Conservation (phyloP, 2,888 invertebrate genomes). For the Eupithecia subumbrata region DNA sequence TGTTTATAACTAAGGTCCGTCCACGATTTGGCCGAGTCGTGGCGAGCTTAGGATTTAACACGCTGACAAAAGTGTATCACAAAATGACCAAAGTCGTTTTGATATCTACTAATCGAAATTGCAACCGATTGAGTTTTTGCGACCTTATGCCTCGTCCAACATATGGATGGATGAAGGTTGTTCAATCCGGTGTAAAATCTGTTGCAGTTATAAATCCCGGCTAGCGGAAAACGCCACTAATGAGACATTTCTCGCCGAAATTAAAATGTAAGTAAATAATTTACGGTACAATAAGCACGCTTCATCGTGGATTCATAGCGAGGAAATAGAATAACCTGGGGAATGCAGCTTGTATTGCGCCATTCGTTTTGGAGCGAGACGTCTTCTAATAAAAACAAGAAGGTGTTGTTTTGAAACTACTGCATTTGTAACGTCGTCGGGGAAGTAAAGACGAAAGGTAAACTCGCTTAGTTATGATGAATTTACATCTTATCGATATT, state of each 20-base stretch:
- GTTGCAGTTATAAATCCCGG: constrained; percentile 41
- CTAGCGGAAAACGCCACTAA: constrained; percentile 47
- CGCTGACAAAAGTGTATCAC: too few species aligned
- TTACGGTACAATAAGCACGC: constrained; percentile 53
- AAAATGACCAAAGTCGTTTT: background rate
- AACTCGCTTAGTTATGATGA: background rate
- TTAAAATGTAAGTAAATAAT: constrained; percentile 70
- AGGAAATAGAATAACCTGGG: constrained; percentile 2
- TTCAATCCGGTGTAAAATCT: constrained; percentile 14
- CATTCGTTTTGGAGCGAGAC: background rate
- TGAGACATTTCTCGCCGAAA: constrained; percentile 64
- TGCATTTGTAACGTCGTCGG: background rate
- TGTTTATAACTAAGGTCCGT: too few species aligned
- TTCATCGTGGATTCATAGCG: constrained; percentile 21
- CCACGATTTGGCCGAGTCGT: background rate
- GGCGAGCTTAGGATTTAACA: background rate
- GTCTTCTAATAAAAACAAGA: background rate
- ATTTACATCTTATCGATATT: too few species aligned
- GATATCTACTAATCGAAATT: background rate
- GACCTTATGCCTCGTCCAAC: background rate
- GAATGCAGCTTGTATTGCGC: constrained; percentile 1
- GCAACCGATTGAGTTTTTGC: background rate
- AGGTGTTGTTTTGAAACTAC: background rate
- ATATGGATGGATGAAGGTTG: background rate
- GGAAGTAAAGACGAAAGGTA: background rate